Conservation (phyloP, 2,797 vertebrate genomes). For the Pelochelys cantorii region DNA sequence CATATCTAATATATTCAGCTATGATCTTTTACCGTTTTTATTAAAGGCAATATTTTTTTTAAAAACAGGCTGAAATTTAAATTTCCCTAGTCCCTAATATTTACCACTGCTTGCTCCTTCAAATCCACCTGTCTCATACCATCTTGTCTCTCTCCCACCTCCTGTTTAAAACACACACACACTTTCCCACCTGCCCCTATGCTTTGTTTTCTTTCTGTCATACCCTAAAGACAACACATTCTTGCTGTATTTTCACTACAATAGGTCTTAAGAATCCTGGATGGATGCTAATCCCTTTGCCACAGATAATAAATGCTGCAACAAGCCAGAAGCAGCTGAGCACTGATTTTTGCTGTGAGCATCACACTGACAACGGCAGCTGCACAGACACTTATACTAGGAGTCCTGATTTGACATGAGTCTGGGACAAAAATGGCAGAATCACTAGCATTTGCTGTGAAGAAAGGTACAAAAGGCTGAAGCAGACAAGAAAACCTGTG, state of each 20-base stretch:
- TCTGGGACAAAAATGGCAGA: neutral
- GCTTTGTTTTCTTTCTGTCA: constrained; percentile 19
- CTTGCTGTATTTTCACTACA: constrained; percentile 30
- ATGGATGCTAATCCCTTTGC: constrained; percentile 32
- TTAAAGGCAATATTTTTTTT: neutral
- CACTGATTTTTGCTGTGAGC: constrained; percentile 31
- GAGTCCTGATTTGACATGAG: constrained; percentile 1
- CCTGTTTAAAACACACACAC: neutral
- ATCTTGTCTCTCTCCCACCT: neutral
- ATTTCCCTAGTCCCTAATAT: neutral
- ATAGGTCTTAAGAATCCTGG: constrained; percentile 8
- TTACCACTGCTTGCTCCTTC: neutral
- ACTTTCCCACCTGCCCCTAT: constrained; percentile 29
- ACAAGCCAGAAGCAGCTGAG: constrained; percentile 27
- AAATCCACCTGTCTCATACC: neutral
- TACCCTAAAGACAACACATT: neutral
- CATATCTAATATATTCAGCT: neutral
- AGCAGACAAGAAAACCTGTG: neutral
- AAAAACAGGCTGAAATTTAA: neutral
- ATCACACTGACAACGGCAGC: constrained; percentile 59
- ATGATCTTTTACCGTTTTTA: constrained; percentile 2
- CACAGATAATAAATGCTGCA: constrained; percentile 51
- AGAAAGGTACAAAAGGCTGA: neutral
- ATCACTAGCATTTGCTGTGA: neutral
- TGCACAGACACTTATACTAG: constrained; percentile 19